Base-by-base conservation (phyloP, 2,113 vertebrate species). In the Tricholaema leucomelas region DNA sequence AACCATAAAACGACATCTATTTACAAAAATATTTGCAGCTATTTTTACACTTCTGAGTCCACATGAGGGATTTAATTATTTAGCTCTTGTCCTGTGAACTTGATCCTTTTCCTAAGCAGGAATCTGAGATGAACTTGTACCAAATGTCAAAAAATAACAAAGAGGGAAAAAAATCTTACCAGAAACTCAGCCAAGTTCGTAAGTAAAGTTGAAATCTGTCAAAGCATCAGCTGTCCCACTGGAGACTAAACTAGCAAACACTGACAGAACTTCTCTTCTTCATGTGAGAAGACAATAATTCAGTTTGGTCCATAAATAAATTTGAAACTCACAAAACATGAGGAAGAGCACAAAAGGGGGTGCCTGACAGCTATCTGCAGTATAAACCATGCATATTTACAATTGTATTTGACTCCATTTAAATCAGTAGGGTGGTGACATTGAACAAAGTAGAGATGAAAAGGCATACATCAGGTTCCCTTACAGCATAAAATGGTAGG, bases 21-120 rank as follows among this genome's bases (percentile, higher is more conserved):
- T 91, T 97, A 97, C 94, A 97, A 97, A 97, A 97, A 96, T 96
- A 97, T 92, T 94, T 89, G 87, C 55, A 87, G 63, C 85, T 91
- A n/a, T 71, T 71, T 94, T 87, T 91, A 86, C 69, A 58, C 30
- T 64, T 91, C 65, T 42, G 65, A 15, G 33, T 91, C 48, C 44
- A 52, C 69, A 58, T 81, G 38, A 88, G 59, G 33, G 81, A 58
- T 84, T 63, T 25, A 60, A 73, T 61, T 50, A 25, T 80, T 94
- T 76, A 72, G 35, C 40, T 91, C 94, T 75, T 74, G 36, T 3
- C 27, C 60, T 66, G 30, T 55, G 79, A 93, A 78, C 84, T 59
- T 52, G n/a, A 74, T 38, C 67, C 73, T 2, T 9, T 70, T 87
- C 42, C 38, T 33, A 59, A 42, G 48, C 1, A 65, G 25, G 33